Evolutionary conservation across 2,888 invertebrate species (phyloP), one percentile per base, ranked within the genome.

Genomic region (Ligdia adustata): DNA sequence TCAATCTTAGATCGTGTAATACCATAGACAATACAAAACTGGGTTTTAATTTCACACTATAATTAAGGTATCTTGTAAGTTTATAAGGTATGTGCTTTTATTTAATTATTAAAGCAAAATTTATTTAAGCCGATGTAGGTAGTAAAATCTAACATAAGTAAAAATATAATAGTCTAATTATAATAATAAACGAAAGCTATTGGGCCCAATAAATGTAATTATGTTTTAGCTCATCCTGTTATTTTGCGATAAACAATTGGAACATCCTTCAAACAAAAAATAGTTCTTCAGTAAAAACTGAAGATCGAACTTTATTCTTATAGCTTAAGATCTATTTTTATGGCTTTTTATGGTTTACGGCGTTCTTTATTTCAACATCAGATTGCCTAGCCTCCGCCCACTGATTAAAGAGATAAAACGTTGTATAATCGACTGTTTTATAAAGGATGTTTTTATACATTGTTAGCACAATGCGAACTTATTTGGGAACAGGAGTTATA

Each of bases 351-450:
- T 27, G 16, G 31, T 26, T 26, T 35, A 32, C 34, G 22, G 18
- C 54, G 55, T 59, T 64, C 64, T 76, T 72, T 66, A 73, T 71
- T 77, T 72, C 72, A 64, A 31, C 35, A 42, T 47, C 31, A 32
- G 26, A 47, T 42, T 41, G 37, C 24, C 47, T 47, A 47, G 41
- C 41, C 74, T 71, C 75, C 87, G 83, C 87, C 87, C 82, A 79
- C 74, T 81, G 87, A 87, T 87, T 81, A 82, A 71, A 68, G 61
- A 79, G 87, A 87, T 87, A 86, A 82, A 79, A 74, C 65, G 72
- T 72, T 71, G 73, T 76, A 75, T 85, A 84, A 86, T 82, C 76
- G 81, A 83, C 82, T 77, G 83, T 84, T 85, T 85, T 83, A 78
- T 79, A 79, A 69, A 75, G 72, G 72, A 66, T 69, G 75, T 81